phyloP scores from a whole-genome alignment of 1,140 invertebrate genomes.

The Melanaphis sacchari region DNA sequence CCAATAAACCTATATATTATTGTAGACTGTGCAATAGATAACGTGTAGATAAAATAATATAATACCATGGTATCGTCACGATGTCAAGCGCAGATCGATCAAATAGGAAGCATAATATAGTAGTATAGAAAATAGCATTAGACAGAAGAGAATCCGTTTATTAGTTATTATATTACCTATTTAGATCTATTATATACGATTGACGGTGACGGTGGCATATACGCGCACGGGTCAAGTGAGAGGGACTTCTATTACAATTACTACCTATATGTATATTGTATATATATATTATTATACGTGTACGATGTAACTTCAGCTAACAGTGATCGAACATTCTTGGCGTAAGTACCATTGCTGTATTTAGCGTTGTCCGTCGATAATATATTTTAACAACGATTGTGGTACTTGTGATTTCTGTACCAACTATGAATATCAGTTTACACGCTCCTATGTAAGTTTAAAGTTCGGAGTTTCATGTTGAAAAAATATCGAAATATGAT shows the following conservation, averaged over 20 bases:
- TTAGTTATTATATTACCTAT: neutral
- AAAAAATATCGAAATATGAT: neutral
- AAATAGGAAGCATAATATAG: neutral
- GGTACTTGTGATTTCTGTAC: neutral
- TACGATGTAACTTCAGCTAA: neutral
- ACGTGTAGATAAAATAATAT: neutral
- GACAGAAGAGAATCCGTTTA: neutral
- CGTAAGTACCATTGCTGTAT: neutral
- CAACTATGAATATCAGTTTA: neutral
- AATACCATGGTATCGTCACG: neutral
- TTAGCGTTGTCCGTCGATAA: neutral
- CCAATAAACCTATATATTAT: neutral
- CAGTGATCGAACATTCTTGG: neutral
- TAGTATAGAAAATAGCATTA: neutral
- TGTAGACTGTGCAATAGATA: neutral
- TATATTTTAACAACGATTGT: neutral
- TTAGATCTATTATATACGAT: slow-evolving; percentile 4
- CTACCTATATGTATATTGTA: neutral
- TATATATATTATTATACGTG: neutral
- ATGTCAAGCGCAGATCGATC: neutral
- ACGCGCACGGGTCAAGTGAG: neutral
- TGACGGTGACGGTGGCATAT: neutral
- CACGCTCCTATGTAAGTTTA: neutral
- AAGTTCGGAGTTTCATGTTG: neutral
- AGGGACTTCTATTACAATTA: neutral